These are phyloP conservation scores for Dicyrtomina minuta DNA, from an alignment of 2,888 invertebrate species.

Conservation along the genomic window DNA sequence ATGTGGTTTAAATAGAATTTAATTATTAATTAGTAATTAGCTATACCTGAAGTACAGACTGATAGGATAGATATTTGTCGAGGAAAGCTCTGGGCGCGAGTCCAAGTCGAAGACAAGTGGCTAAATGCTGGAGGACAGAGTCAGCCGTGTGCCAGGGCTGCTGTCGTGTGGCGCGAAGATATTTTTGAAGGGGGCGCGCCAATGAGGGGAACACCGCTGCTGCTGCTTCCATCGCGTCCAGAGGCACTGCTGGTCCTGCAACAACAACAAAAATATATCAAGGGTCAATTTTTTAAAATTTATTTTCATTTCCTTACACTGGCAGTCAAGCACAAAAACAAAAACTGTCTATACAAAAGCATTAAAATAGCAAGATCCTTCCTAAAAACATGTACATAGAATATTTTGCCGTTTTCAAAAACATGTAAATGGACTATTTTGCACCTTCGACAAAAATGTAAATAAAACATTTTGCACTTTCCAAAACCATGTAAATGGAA, in stretches of 20 bases:
- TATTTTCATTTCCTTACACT: no score
- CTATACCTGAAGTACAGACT: constrained; percentile 76
- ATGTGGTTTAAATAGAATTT: not conserved
- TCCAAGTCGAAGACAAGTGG: constrained; percentile 88
- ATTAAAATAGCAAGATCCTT: no score
- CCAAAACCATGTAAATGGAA: no score
- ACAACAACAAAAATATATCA: constrained; percentile 8
- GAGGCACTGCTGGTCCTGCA: constrained; percentile 73
- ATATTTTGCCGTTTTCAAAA: no score
- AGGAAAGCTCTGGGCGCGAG: constrained; percentile 92
- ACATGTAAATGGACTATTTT: no score
- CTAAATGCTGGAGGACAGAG: constrained; percentile 84
- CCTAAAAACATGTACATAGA: no score
- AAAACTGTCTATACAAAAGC: no score
- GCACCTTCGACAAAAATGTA: no score
- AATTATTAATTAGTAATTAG: not conserved
- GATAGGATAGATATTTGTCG: constrained; percentile 85
- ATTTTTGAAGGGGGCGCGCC: constrained; percentile 89
- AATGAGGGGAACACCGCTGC: constrained; percentile 97
- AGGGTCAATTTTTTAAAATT: not conserved
- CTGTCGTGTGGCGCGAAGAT: constrained; percentile 89
- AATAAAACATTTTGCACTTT: no score
- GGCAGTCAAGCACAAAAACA: no score
- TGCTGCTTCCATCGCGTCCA: constrained; percentile 95
- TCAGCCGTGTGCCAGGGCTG: constrained; percentile 95